These are phyloP conservation scores for Mustela lutreola DNA, from an alignment of 2,113 vertebrate genomes.

Conservation along the genomic window DNA sequence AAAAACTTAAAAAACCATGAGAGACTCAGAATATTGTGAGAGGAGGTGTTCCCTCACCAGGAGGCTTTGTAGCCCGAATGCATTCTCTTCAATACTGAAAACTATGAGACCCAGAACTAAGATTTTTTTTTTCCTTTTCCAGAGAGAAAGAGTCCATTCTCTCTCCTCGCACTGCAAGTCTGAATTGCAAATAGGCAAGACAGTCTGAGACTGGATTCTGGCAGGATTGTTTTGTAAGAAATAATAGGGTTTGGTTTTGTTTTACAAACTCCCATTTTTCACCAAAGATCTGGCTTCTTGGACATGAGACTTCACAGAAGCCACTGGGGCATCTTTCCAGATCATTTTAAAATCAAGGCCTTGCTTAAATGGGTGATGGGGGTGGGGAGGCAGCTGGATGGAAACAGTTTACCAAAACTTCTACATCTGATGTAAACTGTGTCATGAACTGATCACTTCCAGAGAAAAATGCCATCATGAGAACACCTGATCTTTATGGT, in stretches of 20 bases:
- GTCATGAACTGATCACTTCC: not conserved
- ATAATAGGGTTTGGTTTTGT: not conserved
- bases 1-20: not conserved
- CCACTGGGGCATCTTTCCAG: not conserved
- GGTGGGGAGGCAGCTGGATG: not conserved
- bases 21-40: not conserved
- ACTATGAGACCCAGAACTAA: not conserved
- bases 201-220: not conserved
- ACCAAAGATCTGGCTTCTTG: not conserved
- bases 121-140: not conserved
- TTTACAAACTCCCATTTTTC: not conserved
- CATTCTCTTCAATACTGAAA: not conserved
- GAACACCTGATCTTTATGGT: not conserved
- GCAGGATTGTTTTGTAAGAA: not conserved
- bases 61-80: not conserved
- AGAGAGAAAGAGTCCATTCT: not conserved
- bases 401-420: not conserved
- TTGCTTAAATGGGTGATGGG: not conserved
- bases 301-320: not conserved
- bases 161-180: rapidly evolving
- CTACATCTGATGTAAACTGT: not conserved
- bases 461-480: not conserved
- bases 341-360: not conserved
- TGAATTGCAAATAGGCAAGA: not conserved
- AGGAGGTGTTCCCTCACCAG: not conserved